Evolutionary conservation across 2,113 vertebrate species (phyloP).

Genomic region (Heterotilapia buettikoferi): DNA sequence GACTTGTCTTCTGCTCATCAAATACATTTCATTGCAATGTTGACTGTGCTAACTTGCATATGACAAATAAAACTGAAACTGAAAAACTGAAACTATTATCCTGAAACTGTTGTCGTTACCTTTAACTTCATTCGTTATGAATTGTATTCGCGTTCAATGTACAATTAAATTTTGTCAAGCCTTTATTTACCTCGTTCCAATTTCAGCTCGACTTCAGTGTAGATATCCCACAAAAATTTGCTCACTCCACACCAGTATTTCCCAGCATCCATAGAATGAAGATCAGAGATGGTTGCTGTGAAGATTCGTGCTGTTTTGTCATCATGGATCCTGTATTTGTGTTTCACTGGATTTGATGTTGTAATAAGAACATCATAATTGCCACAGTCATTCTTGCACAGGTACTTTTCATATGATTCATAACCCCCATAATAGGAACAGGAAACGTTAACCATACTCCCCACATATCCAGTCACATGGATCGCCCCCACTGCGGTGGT

Average conservation of each 20-base stretch:
- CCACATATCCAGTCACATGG: neutral
- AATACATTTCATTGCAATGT: no score
- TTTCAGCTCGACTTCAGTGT: neutral
- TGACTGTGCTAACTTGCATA: no score
- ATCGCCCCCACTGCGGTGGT: neutral
- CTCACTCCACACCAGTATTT: neutral
- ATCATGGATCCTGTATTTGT: neutral
- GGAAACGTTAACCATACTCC: rapidly evolving
- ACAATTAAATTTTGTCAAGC: neutral
- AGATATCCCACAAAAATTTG: neutral
- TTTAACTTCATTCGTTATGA: neutral
- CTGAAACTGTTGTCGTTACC: neutral
- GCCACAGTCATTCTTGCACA: rapidly evolving
- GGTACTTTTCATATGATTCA: rapidly evolving
- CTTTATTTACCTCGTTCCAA: neutral
- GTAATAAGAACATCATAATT: neutral
- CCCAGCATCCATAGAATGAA: neutral
- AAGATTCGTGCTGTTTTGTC: neutral
- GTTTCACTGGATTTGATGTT: neutral
- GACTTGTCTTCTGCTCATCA: no score
- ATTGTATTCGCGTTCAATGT: neutral
- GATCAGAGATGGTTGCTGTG: neutral
- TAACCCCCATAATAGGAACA: rapidly evolving
- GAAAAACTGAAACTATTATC: neutral
- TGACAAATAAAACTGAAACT: no score